phyloP scores from a whole-genome alignment of 2,113 vertebrate genomes.

The Agapornis roseicollis region DNA sequence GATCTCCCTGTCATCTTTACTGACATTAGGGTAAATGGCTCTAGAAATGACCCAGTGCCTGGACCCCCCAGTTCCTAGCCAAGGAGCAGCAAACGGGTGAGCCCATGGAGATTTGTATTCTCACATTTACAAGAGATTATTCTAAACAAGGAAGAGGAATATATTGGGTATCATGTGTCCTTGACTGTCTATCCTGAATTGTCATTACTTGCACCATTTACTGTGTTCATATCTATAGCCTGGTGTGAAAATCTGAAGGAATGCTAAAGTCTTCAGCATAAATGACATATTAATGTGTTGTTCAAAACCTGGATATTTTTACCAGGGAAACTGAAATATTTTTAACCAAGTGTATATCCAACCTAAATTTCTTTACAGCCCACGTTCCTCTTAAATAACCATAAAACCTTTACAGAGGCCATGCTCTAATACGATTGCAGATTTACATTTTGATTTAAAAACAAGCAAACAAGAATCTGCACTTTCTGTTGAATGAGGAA shows the following conservation, averaged over 20 bases:
- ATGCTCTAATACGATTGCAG: neutral
- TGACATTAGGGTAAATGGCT: neutral
- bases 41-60: neutral
- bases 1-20: neutral
- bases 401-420: neutral
- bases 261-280: neutral
- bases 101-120: neutral
- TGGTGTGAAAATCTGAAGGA: neutral
- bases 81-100: neutral
- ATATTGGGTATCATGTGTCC: neutral
- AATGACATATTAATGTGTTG: neutral
- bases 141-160: neutral
- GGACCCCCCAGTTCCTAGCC: neutral
- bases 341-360: neutral
- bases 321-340: neutral
- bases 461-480: neutral
- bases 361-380: neutral
- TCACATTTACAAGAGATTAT: neutral
- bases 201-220: neutral
- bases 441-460: neutral
- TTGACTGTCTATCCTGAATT: neutral
- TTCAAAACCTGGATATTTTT: neutral
- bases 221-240: neutral
- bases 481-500: neutral
- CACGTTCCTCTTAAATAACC: neutral